Percentiles rank a stretch among this genome's conserved stretches.
These are phyloP conservation scores for Xiphophorus hellerii DNA, from an alignment of 2,113 vertebrate species.

Conservation along the genomic window DNA sequence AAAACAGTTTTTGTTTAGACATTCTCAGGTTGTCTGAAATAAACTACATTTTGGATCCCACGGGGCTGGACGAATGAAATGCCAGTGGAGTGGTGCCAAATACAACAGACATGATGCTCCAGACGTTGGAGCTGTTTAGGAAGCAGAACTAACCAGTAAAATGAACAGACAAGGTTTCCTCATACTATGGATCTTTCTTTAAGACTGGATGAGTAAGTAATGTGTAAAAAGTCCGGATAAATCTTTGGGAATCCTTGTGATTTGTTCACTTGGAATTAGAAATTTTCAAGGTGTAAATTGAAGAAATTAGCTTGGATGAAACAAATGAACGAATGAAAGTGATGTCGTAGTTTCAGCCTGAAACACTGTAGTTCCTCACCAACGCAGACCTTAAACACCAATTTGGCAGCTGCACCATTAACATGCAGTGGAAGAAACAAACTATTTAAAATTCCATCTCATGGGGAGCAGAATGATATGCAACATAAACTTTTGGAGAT, in stretches of 20 bases:
- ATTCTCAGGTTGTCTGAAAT: constrained; percentile 3
- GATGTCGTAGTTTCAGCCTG: too few species aligned
- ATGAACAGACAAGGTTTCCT: not conserved
- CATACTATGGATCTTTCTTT: not conserved
- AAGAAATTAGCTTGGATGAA: too few species aligned
- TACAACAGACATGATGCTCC: not conserved
- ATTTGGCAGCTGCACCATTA: too few species aligned
- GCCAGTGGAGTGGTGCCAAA: not conserved
- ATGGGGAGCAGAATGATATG: too few species aligned
- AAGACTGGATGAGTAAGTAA: not conserved
- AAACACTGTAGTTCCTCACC: not conserved
- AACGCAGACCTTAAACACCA: not conserved
- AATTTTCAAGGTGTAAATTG: too few species aligned
- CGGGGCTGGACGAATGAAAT: not conserved
- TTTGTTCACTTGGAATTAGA: too few species aligned
- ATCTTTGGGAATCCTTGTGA: too few species aligned
- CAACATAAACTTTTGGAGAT: too few species aligned
- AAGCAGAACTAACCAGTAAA: not conserved
- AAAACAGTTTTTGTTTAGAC: not conserved
- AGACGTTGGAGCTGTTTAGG: not conserved
- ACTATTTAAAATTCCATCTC: too few species aligned
- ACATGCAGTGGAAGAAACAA: too few species aligned
- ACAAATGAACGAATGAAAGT: too few species aligned
- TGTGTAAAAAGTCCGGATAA: not conserved
- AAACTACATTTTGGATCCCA: not conserved